Conservation (phyloP, 2,113 vertebrate genomes). For the Podarcis cretensis region DNA sequence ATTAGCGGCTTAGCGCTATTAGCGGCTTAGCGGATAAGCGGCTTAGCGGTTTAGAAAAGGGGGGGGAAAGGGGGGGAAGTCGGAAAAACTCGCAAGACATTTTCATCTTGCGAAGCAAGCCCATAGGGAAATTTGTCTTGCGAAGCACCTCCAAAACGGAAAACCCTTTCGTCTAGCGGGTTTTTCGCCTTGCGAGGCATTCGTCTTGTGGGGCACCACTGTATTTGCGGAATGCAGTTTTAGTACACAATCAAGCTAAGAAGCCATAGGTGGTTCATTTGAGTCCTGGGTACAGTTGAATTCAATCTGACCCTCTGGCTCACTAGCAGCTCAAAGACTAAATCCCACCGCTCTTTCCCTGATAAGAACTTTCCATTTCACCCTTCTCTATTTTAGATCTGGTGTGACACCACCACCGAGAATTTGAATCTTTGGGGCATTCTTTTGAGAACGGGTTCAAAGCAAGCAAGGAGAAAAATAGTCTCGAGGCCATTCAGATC, state of each 20-base stretch:
- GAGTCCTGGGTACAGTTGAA: neutral
- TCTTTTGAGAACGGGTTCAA: neutral
- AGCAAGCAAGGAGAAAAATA: neutral
- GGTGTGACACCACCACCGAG: neutral
- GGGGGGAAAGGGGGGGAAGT: too few relatives aligned
- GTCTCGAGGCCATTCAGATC: slow-evolving; percentile 11
- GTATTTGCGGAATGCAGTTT: neutral
- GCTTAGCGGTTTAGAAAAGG: too few relatives aligned
- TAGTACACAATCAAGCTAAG: neutral
- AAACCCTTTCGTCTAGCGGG: too few relatives aligned
- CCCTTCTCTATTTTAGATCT: neutral
- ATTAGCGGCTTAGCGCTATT: too few relatives aligned
- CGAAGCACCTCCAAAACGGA: too few relatives aligned
- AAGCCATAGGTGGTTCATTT: neutral
- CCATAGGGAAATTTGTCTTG: too few relatives aligned
- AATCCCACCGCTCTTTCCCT: neutral
- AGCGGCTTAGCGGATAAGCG: too few relatives aligned
- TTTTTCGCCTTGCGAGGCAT: too few relatives aligned
- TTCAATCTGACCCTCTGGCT: neutral
- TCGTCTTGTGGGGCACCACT: too few relatives aligned
- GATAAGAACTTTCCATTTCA: neutral
- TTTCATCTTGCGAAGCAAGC: too few relatives aligned
- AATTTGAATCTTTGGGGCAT: neutral
- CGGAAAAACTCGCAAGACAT: too few relatives aligned
- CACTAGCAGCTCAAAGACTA: neutral